A percentile compares a stretch with the other conserved stretches of the same genome.
Evolutionary conservation across 2,888 invertebrate species (phyloP).

Genomic region (Drosophila paranaensis): DNA sequence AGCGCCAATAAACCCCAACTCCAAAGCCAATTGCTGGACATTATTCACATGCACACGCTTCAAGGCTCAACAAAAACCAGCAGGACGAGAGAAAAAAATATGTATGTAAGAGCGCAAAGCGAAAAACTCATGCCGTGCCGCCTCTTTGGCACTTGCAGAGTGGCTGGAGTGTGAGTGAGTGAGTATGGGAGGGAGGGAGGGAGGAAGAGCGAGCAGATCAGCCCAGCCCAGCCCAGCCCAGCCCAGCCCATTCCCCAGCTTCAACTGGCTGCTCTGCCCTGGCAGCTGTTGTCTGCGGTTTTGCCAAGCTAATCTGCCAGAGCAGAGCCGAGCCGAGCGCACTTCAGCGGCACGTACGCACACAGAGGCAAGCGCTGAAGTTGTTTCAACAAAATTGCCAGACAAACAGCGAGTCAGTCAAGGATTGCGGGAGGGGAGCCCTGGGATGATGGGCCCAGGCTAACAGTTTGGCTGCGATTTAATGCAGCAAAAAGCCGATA

Average conservation of each 20-base stretch:
- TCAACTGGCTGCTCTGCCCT: conserved; percentile 25
- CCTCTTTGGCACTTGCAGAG: conserved; percentile 35
- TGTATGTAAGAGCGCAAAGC: conserved; percentile 23
- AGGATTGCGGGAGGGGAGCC: neutral
- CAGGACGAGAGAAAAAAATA: conserved; percentile 24
- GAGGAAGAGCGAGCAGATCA: neutral
- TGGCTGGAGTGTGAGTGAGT: no score
- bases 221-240: neutral
- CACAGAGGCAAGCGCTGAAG: conserved; percentile 76
- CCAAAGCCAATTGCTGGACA: conserved; percentile 69
- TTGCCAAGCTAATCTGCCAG: conserved; percentile 75
- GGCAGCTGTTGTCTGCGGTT: conserved; percentile 81
- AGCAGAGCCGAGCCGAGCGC: conserved; percentile 39
- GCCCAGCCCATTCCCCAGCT: neutral
- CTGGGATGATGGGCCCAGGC: conserved; percentile 42
- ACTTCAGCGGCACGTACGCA: conserved; percentile 80
- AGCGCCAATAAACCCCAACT: conserved; percentile 30
- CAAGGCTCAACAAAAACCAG: conserved; percentile 48
- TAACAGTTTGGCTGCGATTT: conserved; percentile 74
- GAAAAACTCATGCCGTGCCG: conserved; percentile 34
- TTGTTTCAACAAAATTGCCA: conserved; percentile 80
- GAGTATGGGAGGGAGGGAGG: neutral
- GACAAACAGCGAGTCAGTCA: conserved; percentile 60
- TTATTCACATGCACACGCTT: conserved; percentile 76
- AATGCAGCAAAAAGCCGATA: conserved; percentile 79